Evolutionary conservation across 92 coral and sea anemone genomes (phyloP).

Genomic region (Diadumene lineata): DNA sequence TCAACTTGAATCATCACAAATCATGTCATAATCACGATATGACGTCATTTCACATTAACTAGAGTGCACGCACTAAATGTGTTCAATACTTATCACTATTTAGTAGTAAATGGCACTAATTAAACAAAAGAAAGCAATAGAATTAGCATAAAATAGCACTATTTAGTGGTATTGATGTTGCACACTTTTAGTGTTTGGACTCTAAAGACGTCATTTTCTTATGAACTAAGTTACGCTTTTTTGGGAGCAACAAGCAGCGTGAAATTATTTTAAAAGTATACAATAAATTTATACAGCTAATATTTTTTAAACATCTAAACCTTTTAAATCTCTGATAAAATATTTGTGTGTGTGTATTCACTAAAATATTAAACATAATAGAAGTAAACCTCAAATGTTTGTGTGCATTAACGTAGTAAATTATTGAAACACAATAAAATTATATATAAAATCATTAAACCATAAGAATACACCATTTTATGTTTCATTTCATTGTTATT

Average conservation of each 20-base stretch:
- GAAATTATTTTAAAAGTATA: too few species aligned
- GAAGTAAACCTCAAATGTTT: too few species aligned
- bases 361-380: neutral
- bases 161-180: neutral
- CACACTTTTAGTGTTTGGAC: neutral
- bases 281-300: too few species aligned
- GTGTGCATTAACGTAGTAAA: neutral
- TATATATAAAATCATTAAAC: neutral
- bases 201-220: neutral
- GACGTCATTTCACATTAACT: slow-evolving; percentile 2
- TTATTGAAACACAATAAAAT: neutral
- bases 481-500: neutral
- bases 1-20: neutral
- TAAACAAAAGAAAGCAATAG: neutral
- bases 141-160: too few species aligned
- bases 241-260: neutral
- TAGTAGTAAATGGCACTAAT: too few species aligned
- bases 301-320: too few species aligned
- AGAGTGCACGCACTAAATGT: too few species aligned
- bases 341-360: neutral
- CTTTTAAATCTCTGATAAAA: neutral
- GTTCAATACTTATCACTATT: too few species aligned
- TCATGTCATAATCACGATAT: neutral
- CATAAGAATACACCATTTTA: neutral
- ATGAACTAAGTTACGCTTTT: neutral